Base-by-base conservation (phyloP, 1,140 invertebrate genomes). In the Drosophila suzukii region DNA sequence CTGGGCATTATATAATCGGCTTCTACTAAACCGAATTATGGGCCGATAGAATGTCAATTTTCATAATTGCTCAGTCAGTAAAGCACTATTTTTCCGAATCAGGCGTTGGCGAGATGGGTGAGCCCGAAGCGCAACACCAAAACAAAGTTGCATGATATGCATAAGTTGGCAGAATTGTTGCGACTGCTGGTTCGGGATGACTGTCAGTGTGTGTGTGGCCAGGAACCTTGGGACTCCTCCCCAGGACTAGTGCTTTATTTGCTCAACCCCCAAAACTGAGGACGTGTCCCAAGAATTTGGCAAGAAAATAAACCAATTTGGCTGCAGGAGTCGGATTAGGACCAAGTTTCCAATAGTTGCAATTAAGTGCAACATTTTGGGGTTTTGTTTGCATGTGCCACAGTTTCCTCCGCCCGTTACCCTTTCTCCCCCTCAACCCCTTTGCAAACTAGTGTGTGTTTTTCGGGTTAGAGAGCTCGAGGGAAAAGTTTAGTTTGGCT, bases 321-420 rank as follows among this genome's bases (percentile, higher is more conserved):
- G 59, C 43, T 49, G 36, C 47, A 46, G 55, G 15, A 57, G n/a
- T 55, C 50, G 67, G 67, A 70, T 49, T 71, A 71, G 53, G 66
- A 39, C 68, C 51, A 81, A 65, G 60, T 82, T 78, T 71, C 47
- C 65, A 81, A 86, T 88, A 72, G 75, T 75, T 72, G 78, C 81
- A 86, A 86, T 86, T 86, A 86, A 78, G 85, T 79, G 83, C 75
- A 75, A 85, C 75, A 85, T 82, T 88, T 75, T 75, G 50, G 57
- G 83, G 83, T 55, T 82, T 81, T 88, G 75, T 78, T 78, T 86
- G 82, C 61, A 67, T 73, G 60, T 61, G 44, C 41, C 51, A 57
- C 65, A 73, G 49, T 1, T 38, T 41, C 39, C 34, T 39, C 43
- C 54, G 30, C 46, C 39, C 39, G 1, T 43, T 13, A 11, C 17